phyloP scores from a whole-genome alignment of 2,888 invertebrate genomes.

The Blastobasis adustella region DNA sequence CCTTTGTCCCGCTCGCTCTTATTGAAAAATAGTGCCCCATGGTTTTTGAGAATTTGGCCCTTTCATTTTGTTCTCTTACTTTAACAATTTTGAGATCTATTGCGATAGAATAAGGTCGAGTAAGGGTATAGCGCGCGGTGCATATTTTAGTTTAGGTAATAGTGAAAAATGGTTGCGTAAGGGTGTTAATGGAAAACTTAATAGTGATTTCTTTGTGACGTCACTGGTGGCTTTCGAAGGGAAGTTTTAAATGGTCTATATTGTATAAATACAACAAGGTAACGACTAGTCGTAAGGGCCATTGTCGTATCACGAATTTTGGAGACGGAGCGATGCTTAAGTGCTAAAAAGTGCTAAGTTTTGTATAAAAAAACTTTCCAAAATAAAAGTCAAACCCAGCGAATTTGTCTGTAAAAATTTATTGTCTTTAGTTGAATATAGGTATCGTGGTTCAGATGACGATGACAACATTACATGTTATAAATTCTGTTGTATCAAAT shows the following conservation, averaged over 20 bases:
- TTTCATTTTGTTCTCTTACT: not conserved
- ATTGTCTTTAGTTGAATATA: too few species aligned
- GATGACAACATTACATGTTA: too few species aligned
- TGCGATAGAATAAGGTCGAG: not conserved
- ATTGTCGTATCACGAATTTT: too few species aligned
- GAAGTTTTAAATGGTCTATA: not conserved
- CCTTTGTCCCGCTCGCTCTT: not conserved
- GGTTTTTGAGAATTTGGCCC: not conserved
- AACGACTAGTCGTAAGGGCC: too few species aligned
- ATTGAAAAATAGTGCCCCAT: not conserved
- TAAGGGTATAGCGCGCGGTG: not conserved
- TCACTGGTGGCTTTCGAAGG: not conserved
- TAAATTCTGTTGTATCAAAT: too few species aligned
- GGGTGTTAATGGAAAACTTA: constrained; percentile 5
- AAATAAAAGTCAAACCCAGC: too few species aligned
- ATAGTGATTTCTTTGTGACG: not conserved
- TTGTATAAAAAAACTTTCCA: too few species aligned
- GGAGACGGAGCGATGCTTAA: too few species aligned
- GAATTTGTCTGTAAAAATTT: too few species aligned
- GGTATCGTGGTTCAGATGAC: too few species aligned
- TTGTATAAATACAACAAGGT: too few species aligned
- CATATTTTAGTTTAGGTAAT: not conserved
- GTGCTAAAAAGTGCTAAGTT: too few species aligned
- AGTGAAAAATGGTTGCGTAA: constrained; percentile 1
- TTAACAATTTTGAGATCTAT: not conserved